These are phyloP conservation scores for Bombus difficillimus DNA, from an alignment of 1,140 invertebrate species.

Conservation along the genomic window DNA sequence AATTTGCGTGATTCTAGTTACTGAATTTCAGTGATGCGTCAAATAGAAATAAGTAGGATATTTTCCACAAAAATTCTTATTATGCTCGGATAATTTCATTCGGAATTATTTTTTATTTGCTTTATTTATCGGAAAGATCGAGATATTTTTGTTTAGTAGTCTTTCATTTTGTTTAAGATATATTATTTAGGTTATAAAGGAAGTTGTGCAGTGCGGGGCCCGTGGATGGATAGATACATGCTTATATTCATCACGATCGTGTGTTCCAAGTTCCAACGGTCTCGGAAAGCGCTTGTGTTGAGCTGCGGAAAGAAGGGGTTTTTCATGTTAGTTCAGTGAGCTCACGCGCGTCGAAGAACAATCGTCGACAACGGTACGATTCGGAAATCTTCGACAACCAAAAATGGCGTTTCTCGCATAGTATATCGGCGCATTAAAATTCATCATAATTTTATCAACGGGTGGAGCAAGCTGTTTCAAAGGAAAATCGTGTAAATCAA, in stretches of 20 bases:
- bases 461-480: not conserved
- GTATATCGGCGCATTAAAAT: not conserved
- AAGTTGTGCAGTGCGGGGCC: not conserved
- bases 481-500: conserved; percentile 6
- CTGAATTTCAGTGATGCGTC: conserved; percentile 46
- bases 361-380: conserved; percentile 54
- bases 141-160: not conserved
- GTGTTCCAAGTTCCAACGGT: conserved; percentile 58
- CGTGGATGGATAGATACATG: conserved; percentile 8
- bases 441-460: not conserved
- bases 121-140: not conserved
- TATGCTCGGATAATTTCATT: not conserved
- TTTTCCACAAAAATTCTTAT: not conserved
- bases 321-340: conserved; percentile 71
- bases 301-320: conserved; percentile 51
- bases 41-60: not conserved
- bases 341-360: conserved; percentile 71
- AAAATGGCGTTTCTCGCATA: conserved; percentile 76
- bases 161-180: not conserved
- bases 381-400: conserved; percentile 56
- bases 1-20: conserved; percentile 36
- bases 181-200: not conserved
- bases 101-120: not conserved
- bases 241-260: conserved; percentile 42
- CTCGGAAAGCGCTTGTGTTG: conserved; percentile 52